A percentile compares a stretch with the other conserved stretches of the same genome.
These are phyloP conservation scores for Pyrochroa serraticornis DNA, from an alignment of 2,888 invertebrate genomes.

Conservation along the genomic window DNA sequence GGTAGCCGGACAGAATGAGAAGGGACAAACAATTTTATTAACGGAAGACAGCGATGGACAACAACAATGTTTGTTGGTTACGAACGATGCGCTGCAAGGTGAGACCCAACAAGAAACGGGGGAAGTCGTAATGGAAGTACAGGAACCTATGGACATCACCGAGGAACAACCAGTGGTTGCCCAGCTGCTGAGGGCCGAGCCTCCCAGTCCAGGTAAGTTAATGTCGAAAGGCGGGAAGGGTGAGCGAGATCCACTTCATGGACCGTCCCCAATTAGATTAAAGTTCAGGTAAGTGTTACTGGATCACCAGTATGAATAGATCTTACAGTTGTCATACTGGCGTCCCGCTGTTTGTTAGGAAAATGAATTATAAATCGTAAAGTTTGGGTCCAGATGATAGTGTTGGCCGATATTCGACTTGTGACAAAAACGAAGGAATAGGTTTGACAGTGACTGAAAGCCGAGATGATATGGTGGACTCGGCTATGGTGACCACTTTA, in stretches of 20 bases:
- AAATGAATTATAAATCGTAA: too few species aligned
- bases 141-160: constrained; percentile 46
- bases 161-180: constrained; percentile 68
- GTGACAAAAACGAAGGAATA: too few species aligned
- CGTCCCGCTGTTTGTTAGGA: too few species aligned
- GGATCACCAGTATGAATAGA: too few species aligned
- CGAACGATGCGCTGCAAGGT: constrained; percentile 65
- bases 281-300: too few species aligned
- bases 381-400: too few species aligned
- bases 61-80: constrained; percentile 72
- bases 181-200: constrained; percentile 83
- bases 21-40: constrained; percentile 76
- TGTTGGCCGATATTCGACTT: too few species aligned
- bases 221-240: too few species aligned
- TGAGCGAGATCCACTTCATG: too few species aligned
- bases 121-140: constrained; percentile 20
- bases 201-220: constrained; percentile 77
- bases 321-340: too few species aligned
- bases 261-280: too few species aligned
- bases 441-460: too few species aligned
- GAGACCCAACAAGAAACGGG: constrained; percentile 46
- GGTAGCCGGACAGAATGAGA: constrained; percentile 75
- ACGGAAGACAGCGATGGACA: constrained; percentile 72
- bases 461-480: not conserved
- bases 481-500: not conserved